phyloP scores from a whole-genome alignment of 1,140 invertebrate species.

The Augochlora pura region DNA sequence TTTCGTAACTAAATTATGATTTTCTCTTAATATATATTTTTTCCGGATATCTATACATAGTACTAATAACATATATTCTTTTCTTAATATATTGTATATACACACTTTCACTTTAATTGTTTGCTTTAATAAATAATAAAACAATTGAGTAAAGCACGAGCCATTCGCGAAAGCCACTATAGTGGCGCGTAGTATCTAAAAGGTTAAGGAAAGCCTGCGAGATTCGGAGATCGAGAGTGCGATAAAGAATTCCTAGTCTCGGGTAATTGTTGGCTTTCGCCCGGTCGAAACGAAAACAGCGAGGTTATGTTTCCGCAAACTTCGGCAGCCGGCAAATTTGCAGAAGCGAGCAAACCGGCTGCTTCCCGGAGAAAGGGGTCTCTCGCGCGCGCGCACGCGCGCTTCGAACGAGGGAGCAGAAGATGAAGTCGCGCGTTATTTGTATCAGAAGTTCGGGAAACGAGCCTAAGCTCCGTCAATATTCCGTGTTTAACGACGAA shows the following conservation, averaged over 20 bases:
- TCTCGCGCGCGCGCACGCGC: too few relatives aligned
- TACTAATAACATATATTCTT: too few relatives aligned
- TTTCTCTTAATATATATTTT: too few relatives aligned
- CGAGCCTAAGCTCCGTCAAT: conserved; percentile 4
- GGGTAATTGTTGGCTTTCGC: conserved; percentile 8
- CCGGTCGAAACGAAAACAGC: neutral
- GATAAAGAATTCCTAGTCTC: neutral
- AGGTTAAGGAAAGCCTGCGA: neutral
- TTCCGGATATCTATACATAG: too few relatives aligned
- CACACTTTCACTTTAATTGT: too few relatives aligned
- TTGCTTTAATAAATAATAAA: too few relatives aligned
- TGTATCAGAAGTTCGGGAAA: conserved; percentile 28
- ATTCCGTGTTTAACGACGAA: neutral
- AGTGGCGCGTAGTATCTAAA: too few relatives aligned
- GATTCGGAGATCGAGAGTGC: neutral
- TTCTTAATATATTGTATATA: too few relatives aligned
- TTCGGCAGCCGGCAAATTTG: conserved; percentile 1
- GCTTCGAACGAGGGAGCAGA: neutral
- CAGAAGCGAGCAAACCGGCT: conserved; percentile 9
- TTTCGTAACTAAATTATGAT: too few relatives aligned
- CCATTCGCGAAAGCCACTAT: too few relatives aligned
- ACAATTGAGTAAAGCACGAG: too few relatives aligned
- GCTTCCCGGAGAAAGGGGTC: neutral
- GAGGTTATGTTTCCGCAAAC: neutral
- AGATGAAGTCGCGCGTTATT: neutral